A percentile compares a stretch with the other conserved stretches of the same genome.
Evolutionary conservation across 1,140 invertebrate genomes (phyloP).

Genomic region (Drosophila busckii): DNA sequence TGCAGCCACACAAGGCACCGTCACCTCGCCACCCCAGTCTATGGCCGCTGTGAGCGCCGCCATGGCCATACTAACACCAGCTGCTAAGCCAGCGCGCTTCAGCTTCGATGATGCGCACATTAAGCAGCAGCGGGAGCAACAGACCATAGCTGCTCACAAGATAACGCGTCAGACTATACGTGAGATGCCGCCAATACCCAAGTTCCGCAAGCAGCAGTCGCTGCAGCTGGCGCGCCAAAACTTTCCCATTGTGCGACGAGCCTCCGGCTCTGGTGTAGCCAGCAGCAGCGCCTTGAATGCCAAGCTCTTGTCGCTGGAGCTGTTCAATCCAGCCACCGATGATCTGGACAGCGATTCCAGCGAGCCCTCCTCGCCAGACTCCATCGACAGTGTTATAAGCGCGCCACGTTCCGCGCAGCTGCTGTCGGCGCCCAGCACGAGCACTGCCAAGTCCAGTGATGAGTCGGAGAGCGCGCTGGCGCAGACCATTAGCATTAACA

Average conservation of each 20-base stretch:
- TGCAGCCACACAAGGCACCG: slow-evolving; percentile 56
- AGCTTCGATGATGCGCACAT: slow-evolving; percentile 74
- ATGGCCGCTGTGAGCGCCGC: slow-evolving; percentile 59
- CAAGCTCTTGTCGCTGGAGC: slow-evolving; percentile 87
- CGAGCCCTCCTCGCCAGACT: slow-evolving; percentile 91
- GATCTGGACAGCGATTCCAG: slow-evolving; percentile 94
- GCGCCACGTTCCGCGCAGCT: slow-evolving; percentile 72
- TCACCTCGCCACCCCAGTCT: slow-evolving; percentile 62
- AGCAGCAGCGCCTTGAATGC: slow-evolving; percentile 63
- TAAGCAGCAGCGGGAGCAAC: slow-evolving; percentile 53
- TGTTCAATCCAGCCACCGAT: slow-evolving; percentile 94
- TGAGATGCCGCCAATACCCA: slow-evolving; percentile 82
- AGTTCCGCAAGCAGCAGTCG: slow-evolving; percentile 81
- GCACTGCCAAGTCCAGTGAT: slow-evolving; percentile 29
- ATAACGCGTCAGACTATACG: slow-evolving; percentile 82
- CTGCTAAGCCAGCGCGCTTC: slow-evolving; percentile 47
- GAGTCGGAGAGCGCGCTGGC: slow-evolving; percentile 34
- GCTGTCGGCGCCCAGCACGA: slow-evolving; percentile 14
- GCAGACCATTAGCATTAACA: slow-evolving; percentile 37
- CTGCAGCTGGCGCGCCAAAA: slow-evolving; percentile 76
- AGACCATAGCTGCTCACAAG: slow-evolving; percentile 28
- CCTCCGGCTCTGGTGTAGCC: slow-evolving; percentile 76
- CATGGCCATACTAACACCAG: slow-evolving; percentile 71
- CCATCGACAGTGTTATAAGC: slow-evolving; percentile 90
- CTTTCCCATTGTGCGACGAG: slow-evolving; percentile 83